Evolutionary conservation across 2,888 invertebrate genomes (phyloP), one percentile per base, ranked within the genome.

Genomic region (Epistrophe eligans): DNA sequence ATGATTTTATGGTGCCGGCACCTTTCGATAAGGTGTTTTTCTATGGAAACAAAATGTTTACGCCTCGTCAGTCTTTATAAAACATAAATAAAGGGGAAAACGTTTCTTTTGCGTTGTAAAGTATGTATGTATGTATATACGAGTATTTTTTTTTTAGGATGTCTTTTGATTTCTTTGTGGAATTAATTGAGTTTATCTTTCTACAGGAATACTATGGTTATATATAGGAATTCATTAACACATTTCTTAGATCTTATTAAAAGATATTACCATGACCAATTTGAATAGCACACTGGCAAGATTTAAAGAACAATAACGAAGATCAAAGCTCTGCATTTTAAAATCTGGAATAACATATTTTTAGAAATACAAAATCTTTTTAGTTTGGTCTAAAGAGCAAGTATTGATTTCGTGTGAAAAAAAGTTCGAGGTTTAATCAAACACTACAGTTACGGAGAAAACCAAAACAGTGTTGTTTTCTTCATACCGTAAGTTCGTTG

Each of bases 1-100:
- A 32, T 48, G 48, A 40, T 24, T 62, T 40, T 43, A 38, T 58
- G 58, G 58, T 58, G 35, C 35, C 58, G 58, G 19, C 48, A 48
- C 48, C 48, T 8, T 48, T 35, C 8, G 62, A n/a, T 9, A 15
- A 19, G 43, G 24, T 35, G 60, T 24, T 28, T 62, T 62, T 62
- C 43, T 13, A 4, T 2, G 15, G 24, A 43, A 48, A 48, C 9
- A 62, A 40, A 43, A 43, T 62, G 62, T 62, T 62, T 62, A 62
- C 35, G 24, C 38, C 58, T 58, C 58, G 17, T 38, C 38, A 38
- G 11, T 58, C 19, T 38, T 38, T 13, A n/a, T 19, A 9, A n/a
- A 24, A 19, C 50, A 35, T 50, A 50, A 50, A 50, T 11, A 17
- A 10, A 9, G 17, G 4, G 48, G 8, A 10, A 17, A 17, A 15